Conservation (phyloP, 2,888 invertebrate genomes). For the Strigamia crassipes region DNA sequence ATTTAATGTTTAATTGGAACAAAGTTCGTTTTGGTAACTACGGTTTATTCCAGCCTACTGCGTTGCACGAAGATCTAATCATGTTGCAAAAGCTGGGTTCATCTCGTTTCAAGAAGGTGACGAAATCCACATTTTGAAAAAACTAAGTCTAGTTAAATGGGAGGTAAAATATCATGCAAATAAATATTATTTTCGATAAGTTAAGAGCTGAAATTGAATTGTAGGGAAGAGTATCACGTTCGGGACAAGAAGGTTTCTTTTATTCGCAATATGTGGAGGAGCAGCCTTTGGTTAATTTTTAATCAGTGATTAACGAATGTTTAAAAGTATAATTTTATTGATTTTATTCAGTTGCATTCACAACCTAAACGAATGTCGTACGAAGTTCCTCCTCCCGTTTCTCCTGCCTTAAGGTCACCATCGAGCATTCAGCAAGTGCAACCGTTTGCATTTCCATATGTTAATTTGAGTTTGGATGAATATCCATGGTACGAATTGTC, state of each 20-base stretch:
- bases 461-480: conserved; percentile 52
- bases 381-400: conserved; percentile 49
- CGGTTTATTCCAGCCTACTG: conserved; percentile 42
- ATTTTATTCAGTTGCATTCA: not conserved
- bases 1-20: not conserved
- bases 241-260: conserved; percentile 56
- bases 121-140: conserved; percentile 56
- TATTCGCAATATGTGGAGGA: conserved; percentile 55
- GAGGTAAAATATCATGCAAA: conserved; percentile 56
- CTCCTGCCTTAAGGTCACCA: not conserved
- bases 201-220: not conserved
- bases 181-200: not conserved
- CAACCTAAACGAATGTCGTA: conserved; percentile 51
- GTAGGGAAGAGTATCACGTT: conserved; percentile 54
- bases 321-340: not conserved
- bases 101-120: conserved; percentile 55
- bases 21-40: not conserved
- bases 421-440: not conserved
- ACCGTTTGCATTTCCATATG: conserved; percentile 7
- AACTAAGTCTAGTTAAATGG: conserved; percentile 57
- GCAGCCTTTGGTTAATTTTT: not conserved
- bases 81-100: conserved; percentile 49
- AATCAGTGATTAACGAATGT: not conserved
- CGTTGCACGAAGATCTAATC: conserved; percentile 33
- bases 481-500: conserved; percentile 51